phyloP scores from a whole-genome alignment of 2,113 vertebrate genomes.

The Cephalophus harveyi region DNA sequence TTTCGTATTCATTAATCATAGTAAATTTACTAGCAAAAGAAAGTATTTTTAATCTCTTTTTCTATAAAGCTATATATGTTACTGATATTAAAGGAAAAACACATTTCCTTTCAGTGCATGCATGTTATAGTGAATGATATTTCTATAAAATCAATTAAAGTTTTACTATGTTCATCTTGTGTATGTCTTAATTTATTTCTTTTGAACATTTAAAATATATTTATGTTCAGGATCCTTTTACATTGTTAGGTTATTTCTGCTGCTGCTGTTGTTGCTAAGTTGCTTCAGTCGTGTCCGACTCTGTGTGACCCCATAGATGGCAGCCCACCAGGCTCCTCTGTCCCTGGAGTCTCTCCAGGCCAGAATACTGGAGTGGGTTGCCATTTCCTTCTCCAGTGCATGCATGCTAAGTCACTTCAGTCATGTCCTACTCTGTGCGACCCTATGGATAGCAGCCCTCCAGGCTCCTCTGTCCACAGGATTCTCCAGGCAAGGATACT shows the following conservation, averaged over 20 bases:
- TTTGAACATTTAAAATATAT: not conserved
- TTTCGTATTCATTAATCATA: not conserved
- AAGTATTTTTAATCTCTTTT: not conserved
- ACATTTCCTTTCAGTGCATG: not conserved
- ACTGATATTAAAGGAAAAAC: not conserved
- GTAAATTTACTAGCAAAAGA: not conserved
- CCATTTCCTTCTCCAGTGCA: not conserved
- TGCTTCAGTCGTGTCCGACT: not conserved
- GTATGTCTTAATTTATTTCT: not conserved
- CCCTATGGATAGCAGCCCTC: not conserved
- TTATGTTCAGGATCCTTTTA: not conserved
- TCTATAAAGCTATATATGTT: not conserved
- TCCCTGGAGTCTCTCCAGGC: not conserved
- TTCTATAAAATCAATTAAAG: not conserved
- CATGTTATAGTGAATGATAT: not conserved
- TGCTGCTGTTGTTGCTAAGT: not conserved
- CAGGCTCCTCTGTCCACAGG: not conserved
- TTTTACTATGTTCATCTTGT: not conserved
- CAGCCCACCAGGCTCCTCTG: not conserved
- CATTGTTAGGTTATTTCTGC: not conserved
- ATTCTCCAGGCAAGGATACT: not conserved
- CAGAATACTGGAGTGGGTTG: not conserved
- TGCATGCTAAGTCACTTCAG: not conserved
- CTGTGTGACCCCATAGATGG: not conserved
- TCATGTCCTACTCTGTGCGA: not conserved